These are phyloP conservation scores for Macrotus californicus DNA, from an alignment of 2,113 vertebrate genomes.

Conservation along the genomic window DNA sequence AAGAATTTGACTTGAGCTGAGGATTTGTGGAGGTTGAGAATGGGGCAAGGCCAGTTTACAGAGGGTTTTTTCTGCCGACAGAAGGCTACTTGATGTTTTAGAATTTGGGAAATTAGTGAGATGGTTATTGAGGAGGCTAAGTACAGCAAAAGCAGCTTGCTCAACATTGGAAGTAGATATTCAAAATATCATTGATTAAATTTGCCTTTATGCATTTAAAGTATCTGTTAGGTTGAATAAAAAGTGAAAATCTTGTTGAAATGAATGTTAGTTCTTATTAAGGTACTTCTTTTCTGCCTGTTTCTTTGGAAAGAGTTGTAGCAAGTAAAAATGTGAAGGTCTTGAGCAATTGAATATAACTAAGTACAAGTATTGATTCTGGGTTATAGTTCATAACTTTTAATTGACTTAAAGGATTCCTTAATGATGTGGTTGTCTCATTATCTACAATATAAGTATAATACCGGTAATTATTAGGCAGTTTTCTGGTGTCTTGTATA, in stretches of 20 bases:
- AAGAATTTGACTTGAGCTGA: not conserved
- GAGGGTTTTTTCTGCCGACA: not conserved
- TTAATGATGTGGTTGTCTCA: slow-evolving; percentile 40
- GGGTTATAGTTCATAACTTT: slow-evolving; percentile 60
- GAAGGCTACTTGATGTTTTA: not conserved
- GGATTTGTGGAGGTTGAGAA: not conserved
- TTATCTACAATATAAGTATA: slow-evolving; percentile 44
- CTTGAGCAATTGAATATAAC: slow-evolving; percentile 55
- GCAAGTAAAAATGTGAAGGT: slow-evolving; percentile 58
- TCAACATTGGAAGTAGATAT: not conserved
- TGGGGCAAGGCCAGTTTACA: not conserved
- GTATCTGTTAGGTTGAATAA: slow-evolving; percentile 22
- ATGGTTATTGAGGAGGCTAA: not conserved
- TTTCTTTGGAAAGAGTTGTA: slow-evolving; percentile 41
- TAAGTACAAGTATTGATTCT: slow-evolving; percentile 55
- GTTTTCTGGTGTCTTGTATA: slow-evolving; percentile 21
- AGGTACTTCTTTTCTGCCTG: slow-evolving; percentile 40
- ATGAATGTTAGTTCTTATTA: slow-evolving; percentile 36
- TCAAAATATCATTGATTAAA: slow-evolving; percentile 27
- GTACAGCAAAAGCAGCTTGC: not conserved
- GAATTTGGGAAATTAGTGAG: not conserved
- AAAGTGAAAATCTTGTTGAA: slow-evolving; percentile 27
- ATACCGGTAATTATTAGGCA: not conserved
- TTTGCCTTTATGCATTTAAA: slow-evolving; percentile 27
- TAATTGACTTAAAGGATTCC: slow-evolving; percentile 51